A percentile compares a stretch with the other conserved stretches of the same genome.
Conservation (phyloP, 2,113 vertebrate species). For the Crotalus helleri region DNA sequence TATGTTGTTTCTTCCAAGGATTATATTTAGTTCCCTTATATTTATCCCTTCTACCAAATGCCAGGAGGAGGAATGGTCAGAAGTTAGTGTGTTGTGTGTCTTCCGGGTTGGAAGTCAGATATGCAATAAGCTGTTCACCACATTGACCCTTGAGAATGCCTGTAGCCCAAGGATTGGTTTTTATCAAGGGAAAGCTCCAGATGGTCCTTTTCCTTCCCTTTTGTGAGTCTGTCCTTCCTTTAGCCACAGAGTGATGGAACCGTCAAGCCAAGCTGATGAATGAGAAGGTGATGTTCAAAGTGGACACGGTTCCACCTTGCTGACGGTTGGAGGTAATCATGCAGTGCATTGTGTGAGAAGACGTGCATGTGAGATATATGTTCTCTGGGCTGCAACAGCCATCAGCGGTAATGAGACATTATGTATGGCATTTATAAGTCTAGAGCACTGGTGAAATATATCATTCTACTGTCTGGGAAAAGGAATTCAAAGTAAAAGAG, state of each 20-base stretch:
- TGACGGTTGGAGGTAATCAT: not conserved
- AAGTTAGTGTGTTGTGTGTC: not conserved
- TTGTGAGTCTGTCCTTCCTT: rapidly evolving
- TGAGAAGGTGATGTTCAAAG: rapidly evolving
- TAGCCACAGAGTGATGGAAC: not conserved
- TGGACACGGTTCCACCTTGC: not conserved
- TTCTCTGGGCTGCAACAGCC: not conserved
- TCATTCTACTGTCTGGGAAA: not conserved
- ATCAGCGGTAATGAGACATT: not conserved
- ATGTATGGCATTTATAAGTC: not conserved
- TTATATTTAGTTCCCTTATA: not conserved
- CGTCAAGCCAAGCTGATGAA: not conserved
- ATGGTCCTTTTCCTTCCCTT: too few species aligned
- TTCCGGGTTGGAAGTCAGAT: not conserved
- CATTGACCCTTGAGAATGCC: not conserved
- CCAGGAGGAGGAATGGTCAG: not conserved
- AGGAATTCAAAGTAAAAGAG: not conserved
- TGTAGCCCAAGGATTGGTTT: not conserved
- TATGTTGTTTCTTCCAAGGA: not conserved
- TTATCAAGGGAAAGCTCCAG: not conserved
- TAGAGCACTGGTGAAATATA: not conserved
- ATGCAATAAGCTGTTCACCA: not conserved
- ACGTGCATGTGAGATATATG: not conserved
- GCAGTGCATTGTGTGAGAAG: not conserved
- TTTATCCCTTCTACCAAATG: not conserved